These are phyloP conservation scores for Frankliniella fusca DNA, from an alignment of 2,888 invertebrate genomes.

Conservation along the genomic window DNA sequence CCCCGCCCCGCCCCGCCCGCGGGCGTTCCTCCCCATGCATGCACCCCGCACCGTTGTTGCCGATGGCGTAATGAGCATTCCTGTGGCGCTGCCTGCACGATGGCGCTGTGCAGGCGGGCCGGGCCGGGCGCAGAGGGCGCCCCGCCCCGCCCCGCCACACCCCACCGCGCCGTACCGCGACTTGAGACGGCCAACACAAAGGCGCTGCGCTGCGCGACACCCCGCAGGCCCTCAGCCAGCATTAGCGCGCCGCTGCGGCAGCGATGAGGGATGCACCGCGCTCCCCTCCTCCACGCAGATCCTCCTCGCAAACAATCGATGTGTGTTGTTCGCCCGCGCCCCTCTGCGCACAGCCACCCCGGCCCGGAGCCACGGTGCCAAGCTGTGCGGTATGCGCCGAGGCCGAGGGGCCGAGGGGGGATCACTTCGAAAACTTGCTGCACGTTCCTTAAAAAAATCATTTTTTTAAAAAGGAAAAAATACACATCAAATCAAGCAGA, in stretches of 20 bases:
- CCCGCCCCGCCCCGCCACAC: not conserved
- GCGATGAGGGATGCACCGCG: not conserved
- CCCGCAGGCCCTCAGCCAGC: not conserved
- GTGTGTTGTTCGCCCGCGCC: too few species aligned
- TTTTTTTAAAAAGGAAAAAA: too few species aligned
- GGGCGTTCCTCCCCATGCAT: not conserved
- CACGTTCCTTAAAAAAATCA: too few species aligned
- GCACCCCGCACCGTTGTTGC: not conserved
- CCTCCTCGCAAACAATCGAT: too few species aligned
- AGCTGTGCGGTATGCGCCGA: too few species aligned
- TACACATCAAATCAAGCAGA: too few species aligned
- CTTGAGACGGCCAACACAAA: not conserved
- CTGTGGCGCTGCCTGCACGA: not conserved
- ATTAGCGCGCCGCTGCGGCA: not conserved
- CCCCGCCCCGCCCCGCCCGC: not conserved
- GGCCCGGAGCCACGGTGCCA: too few species aligned
- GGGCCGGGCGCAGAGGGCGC: too few species aligned
- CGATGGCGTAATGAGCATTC: not conserved
- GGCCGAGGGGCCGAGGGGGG: too few species aligned
- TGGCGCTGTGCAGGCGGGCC: not conserved
- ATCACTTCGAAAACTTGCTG: too few species aligned
- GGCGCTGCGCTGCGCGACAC: not conserved
- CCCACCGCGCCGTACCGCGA: not conserved
- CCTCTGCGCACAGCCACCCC: too few species aligned
- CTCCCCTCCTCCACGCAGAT: not conserved